Conservation (phyloP, 2,113 vertebrate species). For the Erythrolamprus reginae region DNA sequence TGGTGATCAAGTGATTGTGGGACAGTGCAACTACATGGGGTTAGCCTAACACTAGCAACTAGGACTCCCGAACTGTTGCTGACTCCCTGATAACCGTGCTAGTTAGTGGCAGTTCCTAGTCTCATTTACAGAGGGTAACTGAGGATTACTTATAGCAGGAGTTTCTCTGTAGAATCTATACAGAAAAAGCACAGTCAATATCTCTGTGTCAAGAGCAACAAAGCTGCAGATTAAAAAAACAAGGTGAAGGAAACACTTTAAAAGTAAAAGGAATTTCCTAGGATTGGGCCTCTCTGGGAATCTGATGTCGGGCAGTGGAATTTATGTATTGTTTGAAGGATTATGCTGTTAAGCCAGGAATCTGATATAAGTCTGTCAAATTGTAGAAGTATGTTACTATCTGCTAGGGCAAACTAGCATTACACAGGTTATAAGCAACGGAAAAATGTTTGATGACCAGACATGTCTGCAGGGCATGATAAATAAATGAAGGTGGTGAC, state of each 20-base stretch:
- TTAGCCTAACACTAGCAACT: not conserved
- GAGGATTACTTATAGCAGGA: not conserved
- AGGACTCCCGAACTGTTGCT: not conserved
- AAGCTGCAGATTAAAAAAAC: not conserved
- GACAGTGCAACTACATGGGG: not conserved
- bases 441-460: not conserved
- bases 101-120: not conserved
- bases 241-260: not conserved
- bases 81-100: not conserved
- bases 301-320: not conserved
- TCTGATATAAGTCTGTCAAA: not conserved
- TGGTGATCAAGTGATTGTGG: not conserved
- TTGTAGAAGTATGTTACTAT: not conserved
- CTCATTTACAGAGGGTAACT: not conserved
- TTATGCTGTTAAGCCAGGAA: not conserved
- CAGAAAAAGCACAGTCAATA: not conserved
- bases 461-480: not conserved
- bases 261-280: not conserved
- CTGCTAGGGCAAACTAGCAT: not conserved
- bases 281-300: not conserved
- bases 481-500: not conserved
- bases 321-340: not conserved
- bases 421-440: not conserved
- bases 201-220: not conserved
- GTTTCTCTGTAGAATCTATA: not conserved